Percentiles rank a stretch among this genome's conserved stretches.
Conservation (phyloP, 2,888 invertebrate genomes). For the Bembecia ichneumoniformis region DNA sequence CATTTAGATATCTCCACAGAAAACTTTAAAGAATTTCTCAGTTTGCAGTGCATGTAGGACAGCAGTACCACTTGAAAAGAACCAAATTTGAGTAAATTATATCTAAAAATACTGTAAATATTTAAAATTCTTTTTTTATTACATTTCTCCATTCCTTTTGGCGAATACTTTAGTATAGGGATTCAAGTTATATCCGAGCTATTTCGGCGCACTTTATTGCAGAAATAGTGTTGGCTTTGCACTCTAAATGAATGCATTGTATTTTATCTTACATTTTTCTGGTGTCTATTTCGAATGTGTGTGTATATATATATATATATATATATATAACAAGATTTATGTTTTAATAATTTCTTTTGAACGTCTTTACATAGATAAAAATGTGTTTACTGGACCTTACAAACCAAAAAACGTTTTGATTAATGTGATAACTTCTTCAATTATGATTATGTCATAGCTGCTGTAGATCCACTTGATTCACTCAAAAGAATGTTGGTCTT, state of each 20-base stretch:
- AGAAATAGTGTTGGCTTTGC: neutral
- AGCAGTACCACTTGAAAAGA: neutral
- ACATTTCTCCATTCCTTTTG: neutral
- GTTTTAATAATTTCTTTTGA: too few relatives aligned
- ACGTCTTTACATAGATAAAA: too few relatives aligned
- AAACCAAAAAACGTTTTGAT: too few relatives aligned
- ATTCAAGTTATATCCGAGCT: neutral
- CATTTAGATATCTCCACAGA: neutral
- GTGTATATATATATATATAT: too few relatives aligned
- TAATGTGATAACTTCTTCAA: too few relatives aligned
- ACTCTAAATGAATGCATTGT: neutral
- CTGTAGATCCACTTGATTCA: too few relatives aligned
- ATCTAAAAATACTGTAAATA: neutral
- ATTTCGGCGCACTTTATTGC: neutral
- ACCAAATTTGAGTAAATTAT: neutral
- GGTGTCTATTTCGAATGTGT: too few relatives aligned
- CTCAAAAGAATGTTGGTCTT: too few relatives aligned
- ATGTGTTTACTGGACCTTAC: too few relatives aligned
- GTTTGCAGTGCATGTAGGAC: neutral
- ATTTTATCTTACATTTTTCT: neutral
- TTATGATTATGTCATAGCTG: too few relatives aligned
- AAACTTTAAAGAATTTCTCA: neutral
- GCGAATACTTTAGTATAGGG: neutral
- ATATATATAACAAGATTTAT: too few relatives aligned
- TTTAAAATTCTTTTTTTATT: neutral